Percentiles rank a stretch among this genome's conserved stretches.
phyloP scores from a whole-genome alignment of 2,113 vertebrate species.

The Colossoma macropomum region DNA sequence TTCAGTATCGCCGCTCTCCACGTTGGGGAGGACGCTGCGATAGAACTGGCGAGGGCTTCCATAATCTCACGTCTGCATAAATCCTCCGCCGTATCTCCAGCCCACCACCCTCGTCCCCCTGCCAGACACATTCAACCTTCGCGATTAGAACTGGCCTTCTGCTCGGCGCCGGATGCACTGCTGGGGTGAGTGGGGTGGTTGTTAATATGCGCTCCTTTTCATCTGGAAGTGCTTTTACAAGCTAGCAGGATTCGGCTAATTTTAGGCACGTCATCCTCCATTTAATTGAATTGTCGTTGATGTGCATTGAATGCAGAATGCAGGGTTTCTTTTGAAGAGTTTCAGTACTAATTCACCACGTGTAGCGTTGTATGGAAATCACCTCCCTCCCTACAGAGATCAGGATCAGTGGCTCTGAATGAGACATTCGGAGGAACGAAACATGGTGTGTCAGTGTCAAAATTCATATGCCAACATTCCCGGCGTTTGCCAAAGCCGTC shows the following conservation, averaged over 20 bases:
- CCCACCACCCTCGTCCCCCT: constrained; percentile 37
- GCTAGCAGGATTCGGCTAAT: constrained; percentile 26
- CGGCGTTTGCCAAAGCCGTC: constrained; percentile 54
- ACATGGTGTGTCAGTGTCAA: constrained; percentile 50
- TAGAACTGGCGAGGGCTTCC: constrained; percentile 40
- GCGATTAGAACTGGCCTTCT: constrained; percentile 43
- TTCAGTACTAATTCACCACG: too few relatives aligned
- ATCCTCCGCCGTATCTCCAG: constrained; percentile 54
- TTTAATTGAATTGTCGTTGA: constrained; percentile 19
- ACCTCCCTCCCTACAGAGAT: not conserved
- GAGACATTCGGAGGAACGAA: constrained; percentile 36
- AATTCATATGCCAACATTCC: constrained; percentile 50
- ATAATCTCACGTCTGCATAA: constrained; percentile 60
- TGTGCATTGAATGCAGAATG: not conserved
- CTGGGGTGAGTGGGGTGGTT: constrained; percentile 17
- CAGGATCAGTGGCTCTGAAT: not conserved
- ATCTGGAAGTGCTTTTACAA: constrained; percentile 11
- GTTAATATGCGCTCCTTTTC: constrained; percentile 21
- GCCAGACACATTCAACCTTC: constrained; percentile 49
- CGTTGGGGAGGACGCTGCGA: constrained; percentile 40
- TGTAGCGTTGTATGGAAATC: not conserved
- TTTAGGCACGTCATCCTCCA: constrained; percentile 19
- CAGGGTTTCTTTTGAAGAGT: too few relatives aligned
- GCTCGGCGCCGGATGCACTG: constrained; percentile 1
- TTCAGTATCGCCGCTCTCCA: constrained; percentile 51